Evolutionary conservation across 2,888 invertebrate species (phyloP), one percentile per base, ranked within the genome.

Genomic region (Drosophila kuntzei): DNA sequence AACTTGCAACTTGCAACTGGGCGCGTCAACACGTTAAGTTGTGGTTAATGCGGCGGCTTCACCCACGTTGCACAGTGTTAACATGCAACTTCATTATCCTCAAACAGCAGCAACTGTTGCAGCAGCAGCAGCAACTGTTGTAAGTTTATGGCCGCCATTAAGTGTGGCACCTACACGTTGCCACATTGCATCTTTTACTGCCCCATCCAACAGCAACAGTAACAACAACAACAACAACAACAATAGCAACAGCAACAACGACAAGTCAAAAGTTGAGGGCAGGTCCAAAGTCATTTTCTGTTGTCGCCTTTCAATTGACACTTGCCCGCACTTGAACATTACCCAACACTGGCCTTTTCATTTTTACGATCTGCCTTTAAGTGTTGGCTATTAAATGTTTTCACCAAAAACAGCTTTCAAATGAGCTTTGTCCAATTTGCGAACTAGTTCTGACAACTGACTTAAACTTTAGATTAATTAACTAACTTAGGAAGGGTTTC

Each of bases 1-100:
- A 43, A 20, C 18, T 39, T n/a, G 41, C 34, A 37, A 41, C 34
- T 51, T 50, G 46, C 41, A 66, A 62, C 66, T 81, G 87, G 85
- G 82, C 64, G 71, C 71, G 82, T 80, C 82, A 61, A 67, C 83
- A 84, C 64, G 81, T 36, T 44, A 70, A 76, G 72, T 68, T 75
- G 79, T 75, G 54, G 69, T 82, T 87, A 81, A 81, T 87, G 85
- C 68, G 69, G 53, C 59, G 60, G 62, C 57, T 67, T 76, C 77
- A 85, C 87, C 89, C 83, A 83, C 83, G 89, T 75, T 80, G 82
- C 72, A 65, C 71, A 80, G 79, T 87, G 83, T 84, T 87, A 88
- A 89, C 89, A 88, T 88, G 87, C 87, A 89, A 87, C 89, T 80
- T 88, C 79, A 88, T 88, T 83, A 88, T 83, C 84, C 87, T 80